phyloP scores from a whole-genome alignment of 2,113 vertebrate genomes.

The Onychostoma macrolepis region DNA sequence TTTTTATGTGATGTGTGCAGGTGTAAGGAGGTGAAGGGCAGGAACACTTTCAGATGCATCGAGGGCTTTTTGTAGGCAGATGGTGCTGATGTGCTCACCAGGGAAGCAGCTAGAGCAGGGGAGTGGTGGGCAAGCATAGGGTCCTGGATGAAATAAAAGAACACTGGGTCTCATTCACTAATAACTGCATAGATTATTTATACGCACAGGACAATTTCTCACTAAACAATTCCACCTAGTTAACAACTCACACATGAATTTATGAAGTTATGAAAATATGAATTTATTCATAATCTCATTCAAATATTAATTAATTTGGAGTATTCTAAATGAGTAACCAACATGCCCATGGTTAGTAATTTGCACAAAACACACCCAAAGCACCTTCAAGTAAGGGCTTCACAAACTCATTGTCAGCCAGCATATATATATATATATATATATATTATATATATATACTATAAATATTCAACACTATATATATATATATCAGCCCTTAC shows the following conservation, averaged over 20 bases:
- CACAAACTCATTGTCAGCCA: too few species aligned
- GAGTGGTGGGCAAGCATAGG: neutral
- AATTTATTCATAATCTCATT: too few species aligned
- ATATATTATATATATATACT: too few species aligned
- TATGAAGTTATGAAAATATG: too few species aligned
- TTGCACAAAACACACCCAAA: neutral
- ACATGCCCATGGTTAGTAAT: neutral
- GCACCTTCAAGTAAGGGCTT: too few species aligned
- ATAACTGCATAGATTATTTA: neutral
- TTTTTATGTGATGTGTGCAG: neutral
- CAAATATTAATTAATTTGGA: too few species aligned
- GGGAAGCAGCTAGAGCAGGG: neutral
- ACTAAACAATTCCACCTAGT: too few species aligned
- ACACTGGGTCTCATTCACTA: neutral
- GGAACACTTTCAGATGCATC: neutral
- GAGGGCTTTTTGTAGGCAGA: neutral
- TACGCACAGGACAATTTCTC: too few species aligned
- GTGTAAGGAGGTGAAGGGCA: constrained; percentile 6
- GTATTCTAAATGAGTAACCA: neutral
- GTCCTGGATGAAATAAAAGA: neutral
- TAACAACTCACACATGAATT: too few species aligned
- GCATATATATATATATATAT: too few species aligned
- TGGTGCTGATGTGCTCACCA: constrained; percentile 18
- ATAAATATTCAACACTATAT: too few species aligned
- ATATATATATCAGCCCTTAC: too few species aligned